These are phyloP conservation scores for Loris lydekkerianus DNA, from an alignment of 2,797 vertebrate species.

Conservation along the genomic window DNA sequence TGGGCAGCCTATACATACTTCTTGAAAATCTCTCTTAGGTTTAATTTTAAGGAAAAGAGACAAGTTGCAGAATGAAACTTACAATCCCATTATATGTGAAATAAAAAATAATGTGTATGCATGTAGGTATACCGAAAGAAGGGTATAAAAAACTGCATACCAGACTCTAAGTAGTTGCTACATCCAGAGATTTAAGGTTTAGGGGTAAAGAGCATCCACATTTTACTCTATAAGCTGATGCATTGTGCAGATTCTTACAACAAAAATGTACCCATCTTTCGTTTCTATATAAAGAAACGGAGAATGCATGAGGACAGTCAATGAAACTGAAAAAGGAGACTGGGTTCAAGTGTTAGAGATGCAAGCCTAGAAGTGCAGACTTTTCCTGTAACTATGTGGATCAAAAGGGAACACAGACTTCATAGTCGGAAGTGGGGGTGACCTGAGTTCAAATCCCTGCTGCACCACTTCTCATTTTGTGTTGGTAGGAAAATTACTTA, in stretches of 20 bases:
- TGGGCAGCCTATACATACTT: background rate
- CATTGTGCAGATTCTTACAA: background rate
- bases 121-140: background rate
- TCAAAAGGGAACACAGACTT: background rate
- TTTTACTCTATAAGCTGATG: background rate
- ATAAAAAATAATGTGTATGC: background rate
- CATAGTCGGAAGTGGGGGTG: no score
- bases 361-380: background rate
- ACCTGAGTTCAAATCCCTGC: background rate
- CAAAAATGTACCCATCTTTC: background rate
- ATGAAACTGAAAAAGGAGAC: background rate
- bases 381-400: background rate
- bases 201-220: background rate
- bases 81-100: conserved; percentile 39
- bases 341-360: background rate
- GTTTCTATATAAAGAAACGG: background rate
- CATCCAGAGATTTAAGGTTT: background rate
- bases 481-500: background rate
- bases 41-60: conserved; percentile 47
- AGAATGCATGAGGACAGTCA: background rate
- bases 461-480: background rate
- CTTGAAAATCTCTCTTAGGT: conserved; percentile 32
- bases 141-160: background rate
- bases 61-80: conserved; percentile 43
- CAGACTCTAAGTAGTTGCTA: background rate